phyloP scores from a whole-genome alignment of 2,797 vertebrate genomes.

The Sitta carolinensis region DNA sequence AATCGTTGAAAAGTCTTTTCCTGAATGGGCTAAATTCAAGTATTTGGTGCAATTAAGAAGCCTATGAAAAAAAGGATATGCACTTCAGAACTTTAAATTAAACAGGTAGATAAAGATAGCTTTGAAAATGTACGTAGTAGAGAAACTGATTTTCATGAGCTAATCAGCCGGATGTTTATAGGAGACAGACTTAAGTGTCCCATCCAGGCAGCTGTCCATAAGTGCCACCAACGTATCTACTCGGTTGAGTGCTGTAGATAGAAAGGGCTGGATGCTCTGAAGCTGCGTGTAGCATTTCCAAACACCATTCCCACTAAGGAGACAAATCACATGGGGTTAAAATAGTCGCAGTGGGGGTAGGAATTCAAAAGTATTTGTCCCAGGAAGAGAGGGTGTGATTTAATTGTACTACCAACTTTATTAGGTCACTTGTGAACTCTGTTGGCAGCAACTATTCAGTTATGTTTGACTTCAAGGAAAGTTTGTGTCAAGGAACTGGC shows the following conservation, averaged over 20 bases:
- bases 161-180: conserved; percentile 9
- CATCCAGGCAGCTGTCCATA: neutral
- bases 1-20: neutral
- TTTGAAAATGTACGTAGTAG: neutral
- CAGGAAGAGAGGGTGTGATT: neutral
- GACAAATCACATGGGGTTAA: neutral
- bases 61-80: neutral
- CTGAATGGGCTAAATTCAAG: neutral
- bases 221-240: neutral
- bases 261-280: neutral
- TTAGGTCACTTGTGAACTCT: neutral
- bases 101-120: neutral
- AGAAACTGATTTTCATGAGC: neutral
- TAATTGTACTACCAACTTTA: neutral
- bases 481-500: neutral
- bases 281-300: neutral
- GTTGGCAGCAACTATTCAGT: neutral
- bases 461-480: neutral
- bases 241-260: neutral
- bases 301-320: neutral
- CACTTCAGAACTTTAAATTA: neutral
- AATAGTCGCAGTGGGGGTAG: neutral
- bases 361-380: neutral
- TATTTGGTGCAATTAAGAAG: neutral
- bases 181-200: neutral